Evolutionary conservation across 2,113 vertebrate genomes (phyloP).

Genomic region (Telmatochromis sp.): DNA sequence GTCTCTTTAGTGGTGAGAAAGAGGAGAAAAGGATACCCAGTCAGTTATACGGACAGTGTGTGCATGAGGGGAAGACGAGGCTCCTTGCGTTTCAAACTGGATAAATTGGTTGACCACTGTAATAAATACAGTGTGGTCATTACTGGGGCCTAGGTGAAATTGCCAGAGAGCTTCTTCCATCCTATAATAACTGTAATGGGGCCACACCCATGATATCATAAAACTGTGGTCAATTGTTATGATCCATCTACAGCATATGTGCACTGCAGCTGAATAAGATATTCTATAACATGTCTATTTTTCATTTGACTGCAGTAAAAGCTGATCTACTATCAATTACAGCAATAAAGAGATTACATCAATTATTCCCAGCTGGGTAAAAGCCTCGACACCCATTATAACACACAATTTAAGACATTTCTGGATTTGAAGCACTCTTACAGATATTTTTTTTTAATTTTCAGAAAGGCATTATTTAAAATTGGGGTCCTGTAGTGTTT

Average conservation of each 20-base stretch:
- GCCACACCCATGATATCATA: slow-evolving; percentile 29
- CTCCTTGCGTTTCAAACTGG: not conserved
- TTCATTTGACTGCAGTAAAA: slow-evolving; percentile 36
- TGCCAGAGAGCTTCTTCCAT: slow-evolving; percentile 2
- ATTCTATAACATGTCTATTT: slow-evolving; percentile 4
- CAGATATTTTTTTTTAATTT: not conserved
- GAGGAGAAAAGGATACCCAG: slow-evolving; percentile 39
- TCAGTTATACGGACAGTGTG: not conserved
- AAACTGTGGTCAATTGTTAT: slow-evolving; percentile 2
- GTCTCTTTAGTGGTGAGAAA: slow-evolving; percentile 58
- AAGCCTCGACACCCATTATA: slow-evolving; percentile 14
- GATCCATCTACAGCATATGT: slow-evolving; percentile 13
- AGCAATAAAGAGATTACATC: slow-evolving; percentile 17
- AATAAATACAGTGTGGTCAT: slow-evolving; percentile 15
- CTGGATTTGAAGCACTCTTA: not conserved
- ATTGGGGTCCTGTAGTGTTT: not conserved
- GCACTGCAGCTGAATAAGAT: not conserved
- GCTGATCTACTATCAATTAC: slow-evolving; percentile 19
- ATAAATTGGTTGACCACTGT: not conserved
- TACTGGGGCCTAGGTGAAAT: not conserved
- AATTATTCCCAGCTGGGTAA: not conserved
- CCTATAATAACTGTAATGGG: slow-evolving; percentile 5
- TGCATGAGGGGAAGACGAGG: not conserved
- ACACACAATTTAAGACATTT: not conserved
- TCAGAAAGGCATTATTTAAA: not conserved